Percentiles rank a stretch among this genome's conserved stretches.
These are phyloP conservation scores for Eucidaris tribuloides DNA, from an alignment of 35 echinoderm and acorn worm species.

Conservation along the genomic window DNA sequence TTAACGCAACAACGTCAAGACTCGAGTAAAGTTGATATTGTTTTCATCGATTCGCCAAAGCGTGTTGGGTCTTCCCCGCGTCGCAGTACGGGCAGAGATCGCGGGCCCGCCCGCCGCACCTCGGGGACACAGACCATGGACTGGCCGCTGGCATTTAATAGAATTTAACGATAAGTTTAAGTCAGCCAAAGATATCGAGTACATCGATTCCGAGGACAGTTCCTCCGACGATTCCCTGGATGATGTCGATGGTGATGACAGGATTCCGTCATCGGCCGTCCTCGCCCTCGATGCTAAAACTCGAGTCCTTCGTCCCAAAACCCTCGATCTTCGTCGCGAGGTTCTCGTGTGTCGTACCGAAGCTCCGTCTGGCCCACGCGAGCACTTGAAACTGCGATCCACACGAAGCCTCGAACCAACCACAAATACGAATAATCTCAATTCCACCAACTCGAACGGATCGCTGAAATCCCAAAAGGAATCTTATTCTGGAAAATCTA, in stretches of 20 bases:
- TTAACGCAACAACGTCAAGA: background rate
- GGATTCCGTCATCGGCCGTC: background rate
- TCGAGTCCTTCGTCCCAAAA: background rate
- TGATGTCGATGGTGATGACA: too few relatives aligned
- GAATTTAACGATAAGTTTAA: background rate
- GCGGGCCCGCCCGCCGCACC: background rate
- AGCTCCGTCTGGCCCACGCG: background rate
- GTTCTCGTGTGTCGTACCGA: background rate
- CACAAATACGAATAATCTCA: background rate
- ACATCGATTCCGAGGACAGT: conserved; percentile 4
- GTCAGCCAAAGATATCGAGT: conserved; percentile 12
- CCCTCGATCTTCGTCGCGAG: background rate
- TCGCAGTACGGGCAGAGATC: background rate
- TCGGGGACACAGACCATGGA: conserved; percentile 10
- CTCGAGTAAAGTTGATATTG: background rate
- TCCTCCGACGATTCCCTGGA: conserved; percentile 11
- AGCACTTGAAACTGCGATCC: conserved; percentile 2
- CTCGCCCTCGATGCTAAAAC: conserved; percentile 1
- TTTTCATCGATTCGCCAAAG: conserved; percentile 5
- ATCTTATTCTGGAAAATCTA: background rate
- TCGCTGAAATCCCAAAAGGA: background rate
- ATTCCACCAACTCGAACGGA: background rate
- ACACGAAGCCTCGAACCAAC: conserved; percentile 9
- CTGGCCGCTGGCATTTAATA: conserved; percentile 4
- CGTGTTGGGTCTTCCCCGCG: background rate